Evolutionary conservation across 2,888 invertebrate species (phyloP), one percentile per base, ranked within the genome.

Genomic region (Cryptophagus acutangulus): DNA sequence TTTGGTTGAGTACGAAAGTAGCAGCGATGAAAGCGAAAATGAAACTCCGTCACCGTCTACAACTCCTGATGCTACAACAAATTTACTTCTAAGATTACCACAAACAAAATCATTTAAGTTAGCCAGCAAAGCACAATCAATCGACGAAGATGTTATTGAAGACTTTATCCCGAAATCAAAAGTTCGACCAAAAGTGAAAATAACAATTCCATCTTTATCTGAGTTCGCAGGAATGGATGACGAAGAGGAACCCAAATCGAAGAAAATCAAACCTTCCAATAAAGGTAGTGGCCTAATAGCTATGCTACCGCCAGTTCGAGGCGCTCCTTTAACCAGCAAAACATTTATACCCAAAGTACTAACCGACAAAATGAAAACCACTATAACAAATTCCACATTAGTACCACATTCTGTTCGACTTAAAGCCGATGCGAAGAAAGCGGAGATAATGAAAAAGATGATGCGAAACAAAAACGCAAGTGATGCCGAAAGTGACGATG

Each of bases 81-180:
- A n/a, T n/a, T n/a, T n/a, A n/a, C n/a, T n/a, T n/a, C n/a, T n/a
- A n/a, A n/a, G n/a, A n/a, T n/a, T n/a, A n/a, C n/a, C n/a, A n/a
- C n/a, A n/a, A n/a, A n/a, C n/a, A n/a, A n/a, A n/a, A 3, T n/a
- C n/a, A n/a, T n/a, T n/a, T n/a, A n/a, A n/a, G n/a, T n/a, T n/a
- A n/a, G n/a, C n/a, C n/a, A n/a, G n/a, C n/a, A n/a, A n/a, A n/a
- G n/a, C n/a, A n/a, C n/a, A n/a, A n/a, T n/a, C n/a, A n/a, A n/a
- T n/a, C n/a, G n/a, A n/a, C n/a, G 59, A 59, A 28, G 61, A 58
- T 36, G 43, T 56, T 44, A 47, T 63, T 15, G 63, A 63, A 51
- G 62, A 63, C 43, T 63, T 63, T 35, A 57, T 63, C 30, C 62
- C 62, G 3, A 63, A 60, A 49, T 51, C 55, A 13, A 44, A 52